Conservation (phyloP, 2,113 vertebrate species). For the Ceratotherium simum region DNA sequence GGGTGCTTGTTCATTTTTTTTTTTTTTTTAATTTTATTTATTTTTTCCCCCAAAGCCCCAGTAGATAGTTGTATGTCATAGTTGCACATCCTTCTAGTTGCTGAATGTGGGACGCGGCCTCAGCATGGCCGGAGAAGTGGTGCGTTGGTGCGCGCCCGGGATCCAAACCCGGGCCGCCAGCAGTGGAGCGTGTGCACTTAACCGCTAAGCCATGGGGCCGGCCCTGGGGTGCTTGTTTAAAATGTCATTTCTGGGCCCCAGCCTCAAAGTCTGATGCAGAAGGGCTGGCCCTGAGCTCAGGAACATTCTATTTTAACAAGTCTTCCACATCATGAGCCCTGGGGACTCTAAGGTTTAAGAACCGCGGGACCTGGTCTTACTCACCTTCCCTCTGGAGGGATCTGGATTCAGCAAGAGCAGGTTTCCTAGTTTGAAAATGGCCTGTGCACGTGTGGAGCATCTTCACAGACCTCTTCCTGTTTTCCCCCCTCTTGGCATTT, state of each 20-base stretch:
- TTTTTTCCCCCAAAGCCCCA: no score
- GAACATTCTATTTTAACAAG: background rate
- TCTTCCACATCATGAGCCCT: fast-evolving
- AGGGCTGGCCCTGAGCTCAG: background rate
- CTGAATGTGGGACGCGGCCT: no score
- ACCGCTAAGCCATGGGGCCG: no score
- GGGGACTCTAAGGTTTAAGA: background rate
- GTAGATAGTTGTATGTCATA: no score
- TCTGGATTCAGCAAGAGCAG: background rate
- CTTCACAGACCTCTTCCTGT: background rate
- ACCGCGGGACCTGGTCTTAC: background rate
- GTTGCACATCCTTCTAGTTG: no score
- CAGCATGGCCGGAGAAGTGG: no score
- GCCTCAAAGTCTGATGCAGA: background rate
- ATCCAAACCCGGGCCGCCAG: no score
- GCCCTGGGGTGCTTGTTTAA: background rate
- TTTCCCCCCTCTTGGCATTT: background rate
- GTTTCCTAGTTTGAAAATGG: background rate
- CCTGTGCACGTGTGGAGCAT: fast-evolving
- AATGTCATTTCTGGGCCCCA: background rate
- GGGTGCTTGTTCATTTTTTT: no score
- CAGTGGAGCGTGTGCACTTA: no score
- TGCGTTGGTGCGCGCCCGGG: no score
- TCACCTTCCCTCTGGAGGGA: background rate
- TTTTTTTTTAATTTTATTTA: no score